Base-by-base conservation (phyloP, 2,797 vertebrate species). In the Pantherophis vulpinus region DNA sequence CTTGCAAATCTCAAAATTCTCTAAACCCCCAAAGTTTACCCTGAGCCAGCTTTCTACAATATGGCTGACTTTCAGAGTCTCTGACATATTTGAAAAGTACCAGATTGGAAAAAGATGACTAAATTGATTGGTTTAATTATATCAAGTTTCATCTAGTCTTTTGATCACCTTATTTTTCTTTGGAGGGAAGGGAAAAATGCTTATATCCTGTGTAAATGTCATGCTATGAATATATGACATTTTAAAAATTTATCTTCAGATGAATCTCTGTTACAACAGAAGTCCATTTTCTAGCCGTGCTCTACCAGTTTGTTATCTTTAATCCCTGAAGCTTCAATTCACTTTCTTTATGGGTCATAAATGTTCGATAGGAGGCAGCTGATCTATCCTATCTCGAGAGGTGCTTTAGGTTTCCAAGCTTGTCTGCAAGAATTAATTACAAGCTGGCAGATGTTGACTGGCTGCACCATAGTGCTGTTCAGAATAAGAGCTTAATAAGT, bases 341-440 rank as follows among this genome's bases (percentile, higher is more conserved):
- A 2, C 9, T 25, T 74, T 79, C 88, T 70, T 91, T 92, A 55
- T 47, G 88, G 74, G 92, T 89, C 92, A 95, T 97, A 93, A 95
- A 95, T 97, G 92, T 97, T 97, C 96, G 92, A 95, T 96, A 93
- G 95, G 89, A 95, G 94, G 79, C 59, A 89, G 93, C 58, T 93
- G 93, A 96, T 95, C 93, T 96, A 8, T 13, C 93, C 66, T 90
- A 91, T 95, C 95, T 95, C 60, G 88, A 51, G 94, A 94, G 91
- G 93, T 94, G 93, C 96, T 94, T 95, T 95, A 37, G 92, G 95
- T 95, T 95, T 96, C 92, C 74, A 91, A 42, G 95, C 89, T 90
- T 51, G 92, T 88, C 95, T 94, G 12, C 90, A 13, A n/a, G 91
- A 93, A 96, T 94, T 93, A 93, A 86, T 13, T 66, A 90, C 94